Conservation (phyloP, 1,140 invertebrate genomes). For the Hyposmocoma kahamanoa region DNA sequence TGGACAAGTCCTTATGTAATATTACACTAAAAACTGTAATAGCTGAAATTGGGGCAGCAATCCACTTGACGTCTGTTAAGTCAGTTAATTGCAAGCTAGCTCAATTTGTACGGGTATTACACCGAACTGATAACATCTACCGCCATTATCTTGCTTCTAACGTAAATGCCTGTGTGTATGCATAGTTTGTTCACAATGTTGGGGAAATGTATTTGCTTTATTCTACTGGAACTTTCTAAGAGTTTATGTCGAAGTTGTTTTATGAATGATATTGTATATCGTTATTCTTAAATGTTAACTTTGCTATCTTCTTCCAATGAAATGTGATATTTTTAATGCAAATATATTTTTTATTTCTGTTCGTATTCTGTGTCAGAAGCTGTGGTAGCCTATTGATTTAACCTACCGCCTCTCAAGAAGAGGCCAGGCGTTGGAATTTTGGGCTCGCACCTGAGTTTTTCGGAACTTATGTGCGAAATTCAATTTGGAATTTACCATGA, state of each 20-base stretch:
- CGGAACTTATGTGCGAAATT: too few species aligned
- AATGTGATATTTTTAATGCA: not conserved
- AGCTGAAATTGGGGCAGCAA: too few species aligned
- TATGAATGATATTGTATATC: not conserved
- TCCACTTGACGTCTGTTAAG: conserved; percentile 2
- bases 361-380: too few species aligned
- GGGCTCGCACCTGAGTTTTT: too few species aligned
- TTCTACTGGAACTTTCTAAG: not conserved
- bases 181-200: not conserved
- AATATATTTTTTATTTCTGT: not conserved
- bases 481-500: too few species aligned
- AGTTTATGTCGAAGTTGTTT: not conserved
- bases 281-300: not conserved
- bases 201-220: not conserved
- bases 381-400: too few species aligned
- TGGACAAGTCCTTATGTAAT: too few species aligned
- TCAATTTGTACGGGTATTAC: conserved; percentile 6
- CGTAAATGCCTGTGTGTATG: conserved; percentile 5
- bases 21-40: too few species aligned
- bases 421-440: too few species aligned
- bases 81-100: conserved; percentile 5
- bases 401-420: too few species aligned
- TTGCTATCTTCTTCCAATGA: not conserved
- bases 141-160: conserved; percentile 6
- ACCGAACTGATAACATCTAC: conserved; percentile 3